Evolutionary conservation across 2,797 vertebrate genomes (phyloP), one percentile per base, ranked within the genome.

Genomic region (Catamblyrhynchus diadema): DNA sequence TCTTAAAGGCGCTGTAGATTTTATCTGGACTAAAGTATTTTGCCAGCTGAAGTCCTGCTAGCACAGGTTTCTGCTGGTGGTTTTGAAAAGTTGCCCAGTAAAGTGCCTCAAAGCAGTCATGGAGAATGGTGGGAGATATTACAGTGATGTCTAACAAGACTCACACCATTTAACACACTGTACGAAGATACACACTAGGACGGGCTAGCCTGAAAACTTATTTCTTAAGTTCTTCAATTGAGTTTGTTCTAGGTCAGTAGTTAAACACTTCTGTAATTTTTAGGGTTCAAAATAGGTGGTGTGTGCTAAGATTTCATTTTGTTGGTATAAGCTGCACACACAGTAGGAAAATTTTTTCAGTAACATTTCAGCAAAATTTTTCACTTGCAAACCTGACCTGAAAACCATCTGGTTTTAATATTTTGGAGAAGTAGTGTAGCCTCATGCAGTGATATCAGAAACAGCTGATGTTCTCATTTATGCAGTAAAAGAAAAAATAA

Each of bases 21-120:
- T 93, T 96, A 95, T 96, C 96, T 91, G n/a, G 41, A 41, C 50
- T 80, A 28, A 70, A 78, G 50, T 75, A 73, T 44, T 81, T 87
- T 85, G 37, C 89, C 81, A 82, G 61, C 48, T 86, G 60, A 87
- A 92, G 56, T 85, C 84, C 57, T 93, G 84, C 42, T 85, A 73
- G 57, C 42, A 73, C 89, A 91, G 79, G 91, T 93, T 96, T 73
- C 71, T 92, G 74, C 75, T 64, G 67, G 64, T 32, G 27, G 12
- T 80, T 95, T 96, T 95, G 93, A 86, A 92, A 85, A 91, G 57
- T 22, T 87, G 84, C 79, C 94, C 87, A 67, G 89, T 90, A 95
- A 57, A 35, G 27, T 44, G 65, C 28, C 79, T 85, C 61, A 45
- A 89, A 91, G 61, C 27, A 71, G 9, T 37, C 41, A 7, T 18